These are phyloP conservation scores for Hirtodrosophila histrioides DNA, from an alignment of 2,888 invertebrate genomes.

Conservation along the genomic window DNA sequence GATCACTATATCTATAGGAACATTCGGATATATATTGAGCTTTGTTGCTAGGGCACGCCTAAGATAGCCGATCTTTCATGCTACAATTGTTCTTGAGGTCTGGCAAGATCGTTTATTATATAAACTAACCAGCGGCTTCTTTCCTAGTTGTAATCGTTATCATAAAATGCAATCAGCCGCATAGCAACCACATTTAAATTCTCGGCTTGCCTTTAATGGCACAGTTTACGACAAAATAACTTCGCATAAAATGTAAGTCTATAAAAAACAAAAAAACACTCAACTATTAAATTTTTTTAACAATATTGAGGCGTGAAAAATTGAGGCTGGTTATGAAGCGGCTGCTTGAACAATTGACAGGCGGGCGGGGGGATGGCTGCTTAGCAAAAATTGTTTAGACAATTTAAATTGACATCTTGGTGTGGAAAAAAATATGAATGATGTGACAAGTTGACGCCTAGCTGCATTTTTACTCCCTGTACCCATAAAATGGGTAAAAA, in stretches of 20 bases:
- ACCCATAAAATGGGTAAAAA: no score
- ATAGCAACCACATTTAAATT: constrained; percentile 22
- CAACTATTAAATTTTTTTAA: constrained; percentile 45
- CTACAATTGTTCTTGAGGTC: constrained; percentile 49
- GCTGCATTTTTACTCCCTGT: no score
- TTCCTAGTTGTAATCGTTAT: constrained; percentile 46
- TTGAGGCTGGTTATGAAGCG: constrained; percentile 51
- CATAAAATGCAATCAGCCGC: constrained; percentile 66
- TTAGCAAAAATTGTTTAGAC: constrained; percentile 43
- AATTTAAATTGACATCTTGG: constrained; percentile 51
- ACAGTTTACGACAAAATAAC: constrained; percentile 29
- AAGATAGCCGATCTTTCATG: no score
- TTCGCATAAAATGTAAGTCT: constrained; percentile 14
- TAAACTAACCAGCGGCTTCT: constrained; percentile 8
- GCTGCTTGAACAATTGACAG: constrained; percentile 54
- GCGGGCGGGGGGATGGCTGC: constrained; percentile 16
- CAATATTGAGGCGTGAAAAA: constrained; percentile 40
- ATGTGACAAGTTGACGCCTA: constrained; percentile 70
- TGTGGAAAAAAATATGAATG: constrained; percentile 58
- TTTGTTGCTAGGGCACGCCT: no score
- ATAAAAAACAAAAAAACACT: constrained; percentile 34
- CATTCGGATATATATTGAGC: no score
- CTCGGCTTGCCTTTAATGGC: constrained; percentile 12
- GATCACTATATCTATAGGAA: no score
- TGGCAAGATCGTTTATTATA: constrained; percentile 24